Base-by-base conservation (phyloP, 1,140 invertebrate genomes). In the Nasonia longicornis region DNA sequence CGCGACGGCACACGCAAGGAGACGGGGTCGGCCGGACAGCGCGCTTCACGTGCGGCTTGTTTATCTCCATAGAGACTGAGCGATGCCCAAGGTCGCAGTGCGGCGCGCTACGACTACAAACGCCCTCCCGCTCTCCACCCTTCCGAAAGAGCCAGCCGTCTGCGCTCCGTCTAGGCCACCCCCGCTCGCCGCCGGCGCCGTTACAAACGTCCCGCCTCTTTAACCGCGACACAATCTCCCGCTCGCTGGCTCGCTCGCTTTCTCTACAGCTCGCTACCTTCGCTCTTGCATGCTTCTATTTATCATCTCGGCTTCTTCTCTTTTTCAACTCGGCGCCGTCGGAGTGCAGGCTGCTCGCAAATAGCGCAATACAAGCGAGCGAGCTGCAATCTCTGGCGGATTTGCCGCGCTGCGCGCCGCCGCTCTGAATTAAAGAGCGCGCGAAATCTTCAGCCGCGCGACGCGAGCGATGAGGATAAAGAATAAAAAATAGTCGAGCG, bases 101-200 rank as follows among this genome's bases (percentile, higher is more conserved):
- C 64, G 4, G 64, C 26, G 10, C 20, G 10, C 1, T 12, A 26
- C 84, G 84, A 83, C 86, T 83, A 84, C 87, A 86, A 86, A 81
- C 82, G 82, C 80, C 71, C 82, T 70, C 81, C 66, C 77, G 22
- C 58, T 45, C 16, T 16, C 69, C 75, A 42, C 69, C 70, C 81
- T 45, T 72, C 16, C 35, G 74, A 48, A 66, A 22, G 38, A 81
- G 72, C 80, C 79, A 83, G 75, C 84, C 84, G 87, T 88, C 88
- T 88, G 85, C 87, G 86, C 88, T 88, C 85, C 85, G 88, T 88
- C 87, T 89, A 88, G 87, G 88, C 87, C 84, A 80, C 84, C 85
- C 86, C 84, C 86, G 80, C 80, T 83, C 11, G 38, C 48, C 14
- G 16, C 3, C 14, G 48, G 3, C 4, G 16, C 48, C 4, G n/a